These are phyloP conservation scores for Ptychodera flava DNA, from an alignment of 35 echinoderm and acorn worm genomes.

Conservation along the genomic window DNA sequence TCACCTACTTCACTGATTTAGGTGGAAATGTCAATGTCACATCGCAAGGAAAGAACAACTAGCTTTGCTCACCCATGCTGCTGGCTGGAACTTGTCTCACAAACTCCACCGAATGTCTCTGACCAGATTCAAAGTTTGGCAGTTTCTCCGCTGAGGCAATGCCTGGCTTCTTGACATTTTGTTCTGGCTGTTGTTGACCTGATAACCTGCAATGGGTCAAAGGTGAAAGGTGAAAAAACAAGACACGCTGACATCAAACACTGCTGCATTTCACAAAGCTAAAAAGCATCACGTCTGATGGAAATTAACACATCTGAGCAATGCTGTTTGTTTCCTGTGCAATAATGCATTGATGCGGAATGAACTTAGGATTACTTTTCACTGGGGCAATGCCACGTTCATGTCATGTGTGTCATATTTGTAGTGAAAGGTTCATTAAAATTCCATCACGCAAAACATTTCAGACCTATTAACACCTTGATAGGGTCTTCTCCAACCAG, in stretches of 20 bases:
- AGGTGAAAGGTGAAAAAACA: background rate
- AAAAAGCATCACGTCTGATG: background rate
- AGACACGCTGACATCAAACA: background rate
- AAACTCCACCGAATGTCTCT: background rate
- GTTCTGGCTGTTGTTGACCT: background rate
- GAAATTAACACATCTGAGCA: background rate
- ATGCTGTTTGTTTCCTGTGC: background rate
- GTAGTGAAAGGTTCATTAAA: too few relatives aligned
- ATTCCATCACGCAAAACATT: too few relatives aligned
- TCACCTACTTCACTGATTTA: too few relatives aligned
- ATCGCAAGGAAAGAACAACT: too few relatives aligned
- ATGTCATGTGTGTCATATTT: too few relatives aligned
- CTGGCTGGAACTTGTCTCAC: background rate
- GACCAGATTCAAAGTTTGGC: background rate
- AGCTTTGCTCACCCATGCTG: too few relatives aligned
- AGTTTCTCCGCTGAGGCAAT: background rate
- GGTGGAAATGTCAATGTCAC: too few relatives aligned
- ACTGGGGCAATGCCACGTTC: too few relatives aligned
- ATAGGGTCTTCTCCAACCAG: too few relatives aligned
- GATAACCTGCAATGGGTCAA: slow-evolving; percentile 8
- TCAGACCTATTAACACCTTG: too few relatives aligned
- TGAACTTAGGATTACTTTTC: too few relatives aligned
- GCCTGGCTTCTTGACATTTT: background rate
- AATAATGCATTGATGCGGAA: background rate
- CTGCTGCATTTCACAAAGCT: background rate